phyloP scores from a whole-genome alignment of 1,140 invertebrate species.

The Anastrepha obliqua region DNA sequence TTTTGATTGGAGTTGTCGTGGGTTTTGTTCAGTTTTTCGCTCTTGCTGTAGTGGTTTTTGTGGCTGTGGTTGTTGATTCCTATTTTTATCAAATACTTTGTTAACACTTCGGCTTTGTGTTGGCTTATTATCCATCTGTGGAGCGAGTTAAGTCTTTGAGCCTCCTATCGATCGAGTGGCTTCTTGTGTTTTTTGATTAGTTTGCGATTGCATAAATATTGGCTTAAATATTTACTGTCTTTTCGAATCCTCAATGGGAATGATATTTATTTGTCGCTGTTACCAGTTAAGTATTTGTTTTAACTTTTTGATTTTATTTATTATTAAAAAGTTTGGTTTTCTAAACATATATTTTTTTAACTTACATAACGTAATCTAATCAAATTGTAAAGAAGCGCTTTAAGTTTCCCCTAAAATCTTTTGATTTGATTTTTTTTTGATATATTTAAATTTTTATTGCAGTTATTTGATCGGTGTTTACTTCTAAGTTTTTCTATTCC shows the following conservation, averaged over 20 bases:
- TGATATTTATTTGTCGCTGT: not conserved
- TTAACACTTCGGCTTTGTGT: not conserved
- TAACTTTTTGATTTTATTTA: not conserved
- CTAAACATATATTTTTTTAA: constrained; percentile 60
- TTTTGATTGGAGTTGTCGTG: constrained; percentile 45
- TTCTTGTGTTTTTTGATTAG: not conserved
- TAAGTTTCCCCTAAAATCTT: not conserved
- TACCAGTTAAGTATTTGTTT: not conserved
- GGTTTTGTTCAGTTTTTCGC: constrained; percentile 58
- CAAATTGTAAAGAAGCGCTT: constrained; percentile 44
- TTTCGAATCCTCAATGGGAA: not conserved
- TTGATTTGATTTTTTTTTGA: not conserved
- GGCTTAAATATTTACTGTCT: not conserved
- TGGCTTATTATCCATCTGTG: not conserved
- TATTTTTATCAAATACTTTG: not conserved
- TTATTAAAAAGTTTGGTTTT: not conserved
- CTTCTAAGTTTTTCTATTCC: not conserved
- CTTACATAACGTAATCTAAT: not conserved
- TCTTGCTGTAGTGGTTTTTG: not conserved
- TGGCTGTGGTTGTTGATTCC: not conserved
- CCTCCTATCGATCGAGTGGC: not conserved
- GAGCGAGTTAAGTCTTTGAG: not conserved
- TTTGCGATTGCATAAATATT: not conserved
- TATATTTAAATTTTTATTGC: not conserved
- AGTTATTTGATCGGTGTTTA: not conserved